Evolutionary conservation across 1,140 invertebrate genomes (phyloP).

Genomic region (Halesus radiatus): DNA sequence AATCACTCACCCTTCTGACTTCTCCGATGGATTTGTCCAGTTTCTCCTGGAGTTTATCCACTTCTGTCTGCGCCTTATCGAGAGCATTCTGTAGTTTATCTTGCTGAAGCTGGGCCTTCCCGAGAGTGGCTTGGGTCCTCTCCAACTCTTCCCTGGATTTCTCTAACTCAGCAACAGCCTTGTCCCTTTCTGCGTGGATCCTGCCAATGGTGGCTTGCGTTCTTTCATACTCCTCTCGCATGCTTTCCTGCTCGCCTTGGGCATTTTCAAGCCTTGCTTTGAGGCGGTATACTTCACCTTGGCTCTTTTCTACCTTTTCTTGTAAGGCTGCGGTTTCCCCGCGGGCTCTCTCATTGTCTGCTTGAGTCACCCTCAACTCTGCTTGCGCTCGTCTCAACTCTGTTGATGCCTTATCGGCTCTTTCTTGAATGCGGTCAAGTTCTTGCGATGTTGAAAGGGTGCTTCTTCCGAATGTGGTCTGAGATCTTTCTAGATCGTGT

Average conservation of each 20-base stretch:
- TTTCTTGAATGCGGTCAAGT: constrained; percentile 87
- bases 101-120: constrained; percentile 90
- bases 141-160: constrained; percentile 93
- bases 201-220: constrained; percentile 81
- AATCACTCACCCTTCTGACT: constrained; percentile 79
- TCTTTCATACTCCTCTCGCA: constrained; percentile 91
- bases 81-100: constrained; percentile 90
- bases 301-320: constrained; percentile 93
- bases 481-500: constrained; percentile 87
- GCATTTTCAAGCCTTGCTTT: constrained; percentile 95
- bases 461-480: constrained; percentile 84
- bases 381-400: constrained; percentile 89
- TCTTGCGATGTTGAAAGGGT: constrained; percentile 82
- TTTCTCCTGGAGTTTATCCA: constrained; percentile 91
- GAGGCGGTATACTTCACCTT: constrained; percentile 93
- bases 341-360: constrained; percentile 88
- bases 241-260: constrained; percentile 91
- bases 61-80: constrained; percentile 91
- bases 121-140: constrained; percentile 87
- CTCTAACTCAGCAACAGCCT: constrained; percentile 86
- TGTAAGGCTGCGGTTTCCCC: constrained; percentile 87
- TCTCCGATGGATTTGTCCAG: constrained; percentile 86
- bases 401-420: constrained; percentile 85
- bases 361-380: constrained; percentile 86
- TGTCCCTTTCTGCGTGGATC: constrained; percentile 89